These are phyloP conservation scores for Ceuthmochares aereus DNA, from an alignment of 2,113 vertebrate species.

Conservation along the genomic window DNA sequence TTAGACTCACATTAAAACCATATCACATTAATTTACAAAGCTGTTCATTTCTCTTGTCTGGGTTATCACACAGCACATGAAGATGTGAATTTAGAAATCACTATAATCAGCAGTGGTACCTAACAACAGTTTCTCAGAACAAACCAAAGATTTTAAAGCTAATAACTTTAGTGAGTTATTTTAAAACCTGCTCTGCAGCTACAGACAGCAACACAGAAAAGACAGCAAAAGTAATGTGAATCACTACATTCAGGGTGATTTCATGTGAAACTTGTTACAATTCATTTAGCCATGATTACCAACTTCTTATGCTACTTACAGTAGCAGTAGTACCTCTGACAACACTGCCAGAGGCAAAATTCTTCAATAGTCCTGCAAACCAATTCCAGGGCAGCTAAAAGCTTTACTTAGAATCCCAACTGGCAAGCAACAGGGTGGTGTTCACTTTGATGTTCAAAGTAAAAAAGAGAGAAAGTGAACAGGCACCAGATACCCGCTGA, in stretches of 20 bases:
- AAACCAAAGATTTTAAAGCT: background rate
- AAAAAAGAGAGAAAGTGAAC: background rate
- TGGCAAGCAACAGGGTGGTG: background rate
- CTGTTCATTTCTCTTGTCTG: background rate
- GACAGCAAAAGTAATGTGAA: background rate
- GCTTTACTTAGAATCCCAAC: background rate
- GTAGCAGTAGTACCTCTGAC: background rate
- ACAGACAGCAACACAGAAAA: background rate
- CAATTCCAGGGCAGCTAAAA: background rate
- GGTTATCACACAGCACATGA: background rate
- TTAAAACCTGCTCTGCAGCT: background rate
- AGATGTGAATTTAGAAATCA: background rate
- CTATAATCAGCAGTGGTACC: background rate
- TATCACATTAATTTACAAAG: background rate
- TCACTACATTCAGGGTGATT: background rate
- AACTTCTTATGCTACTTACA: background rate
- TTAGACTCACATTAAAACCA: background rate
- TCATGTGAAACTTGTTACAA: background rate
- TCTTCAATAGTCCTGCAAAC: background rate
- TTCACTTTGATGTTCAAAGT: conserved; percentile 2
- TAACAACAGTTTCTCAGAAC: background rate
- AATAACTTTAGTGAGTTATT: background rate
- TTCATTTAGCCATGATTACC: background rate
- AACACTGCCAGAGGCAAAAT: background rate
- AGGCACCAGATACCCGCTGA: background rate